Evolutionary conservation across 53 echinoderm and acorn worm genomes (phyloP).

Genomic region (Pentamera pediparva): DNA sequence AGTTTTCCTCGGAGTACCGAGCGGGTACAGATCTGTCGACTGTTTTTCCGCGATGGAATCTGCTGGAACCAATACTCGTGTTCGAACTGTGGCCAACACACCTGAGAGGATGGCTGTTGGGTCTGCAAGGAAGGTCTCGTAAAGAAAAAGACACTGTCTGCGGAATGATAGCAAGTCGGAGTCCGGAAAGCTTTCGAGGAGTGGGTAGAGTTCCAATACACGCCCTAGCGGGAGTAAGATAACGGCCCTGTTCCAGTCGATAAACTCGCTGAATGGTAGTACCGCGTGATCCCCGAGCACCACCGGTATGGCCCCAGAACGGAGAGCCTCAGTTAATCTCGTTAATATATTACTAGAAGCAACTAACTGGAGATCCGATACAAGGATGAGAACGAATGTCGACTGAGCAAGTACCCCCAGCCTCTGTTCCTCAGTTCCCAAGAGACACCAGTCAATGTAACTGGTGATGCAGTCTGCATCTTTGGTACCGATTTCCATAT

Average conservation of each 20-base stretch:
- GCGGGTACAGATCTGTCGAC: constrained; percentile 60
- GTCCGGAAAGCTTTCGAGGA: constrained; percentile 83
- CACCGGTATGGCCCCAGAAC: constrained; percentile 83
- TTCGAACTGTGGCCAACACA: constrained; percentile 77
- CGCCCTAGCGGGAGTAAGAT: constrained; percentile 73
- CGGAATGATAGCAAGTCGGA: constrained; percentile 73
- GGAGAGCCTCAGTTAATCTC: constrained; percentile 81
- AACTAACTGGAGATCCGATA: constrained; percentile 57
- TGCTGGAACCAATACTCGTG: constrained; percentile 81
- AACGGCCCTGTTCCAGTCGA: constrained; percentile 74
- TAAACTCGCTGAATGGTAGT: constrained; percentile 79
- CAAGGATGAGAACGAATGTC: constrained; percentile 79
- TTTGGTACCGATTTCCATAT: constrained; percentile 64
- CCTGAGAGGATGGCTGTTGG: constrained; percentile 53
- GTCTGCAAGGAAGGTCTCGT: constrained; percentile 76
- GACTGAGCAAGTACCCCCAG: constrained; percentile 70
- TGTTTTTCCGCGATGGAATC: constrained; percentile 59
- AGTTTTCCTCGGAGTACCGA: constrained; percentile 57
- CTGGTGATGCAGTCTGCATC: constrained; percentile 30
- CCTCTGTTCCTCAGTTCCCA: constrained; percentile 53
- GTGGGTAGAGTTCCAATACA: constrained; percentile 84
- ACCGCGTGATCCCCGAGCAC: constrained; percentile 74
- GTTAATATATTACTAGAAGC: constrained; percentile 68
- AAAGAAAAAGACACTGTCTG: constrained; percentile 79
- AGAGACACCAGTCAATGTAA: constrained; percentile 74